Evolutionary conservation across 2,797 vertebrate genomes (phyloP), one percentile per base, ranked within the genome.

Genomic region (Lutjanus argentimaculatus): DNA sequence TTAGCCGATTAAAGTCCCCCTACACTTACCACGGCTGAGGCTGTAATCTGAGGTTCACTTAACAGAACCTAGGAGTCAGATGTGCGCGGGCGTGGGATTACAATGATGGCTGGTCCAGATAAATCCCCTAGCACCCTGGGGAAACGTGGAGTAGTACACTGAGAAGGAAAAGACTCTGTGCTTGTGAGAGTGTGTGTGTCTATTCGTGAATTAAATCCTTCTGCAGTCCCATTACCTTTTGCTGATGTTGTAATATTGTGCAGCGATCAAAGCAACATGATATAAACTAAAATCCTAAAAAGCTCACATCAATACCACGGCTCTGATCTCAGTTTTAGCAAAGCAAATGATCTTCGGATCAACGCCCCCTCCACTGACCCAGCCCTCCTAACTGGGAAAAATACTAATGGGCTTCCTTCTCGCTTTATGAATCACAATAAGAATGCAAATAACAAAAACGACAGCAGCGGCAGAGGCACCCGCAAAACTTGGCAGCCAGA

Each of bases 41-140:
- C 85, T 69, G 79, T 92, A 92, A 93, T 93, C 91, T 73, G 88
- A 90, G 83, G 89, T 90, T 91, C 88, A 89, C 86, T 93, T 89
- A 91, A 82, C 77, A 73, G 72, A 74, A 89, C 75, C 85, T 83
- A 65, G 77, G 56, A 67, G 79, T 92, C 86, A 79, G 78, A 90
- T 90, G 83, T 80, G 86, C 19, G 74, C 51, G 61, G 79, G 79
- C 45, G 48, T 77, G 69, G 88, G 91, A 93, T 95, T 93, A 93
- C 84, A 85, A 87, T 45, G 85, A 89, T 63, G 80, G 80, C 83
- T 42, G 75, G 80, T 83, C 62, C 74, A 75, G 84, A 89, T 91
- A 91, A 91, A 91, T 83, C 88, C 85, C 55, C 69, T 10, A n/a
- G 65, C 55, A 75, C 70, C 65, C 79, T 12, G 19, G 46, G 57